phyloP scores from a whole-genome alignment of 2,888 invertebrate species.

The Brachypterus glaber region DNA sequence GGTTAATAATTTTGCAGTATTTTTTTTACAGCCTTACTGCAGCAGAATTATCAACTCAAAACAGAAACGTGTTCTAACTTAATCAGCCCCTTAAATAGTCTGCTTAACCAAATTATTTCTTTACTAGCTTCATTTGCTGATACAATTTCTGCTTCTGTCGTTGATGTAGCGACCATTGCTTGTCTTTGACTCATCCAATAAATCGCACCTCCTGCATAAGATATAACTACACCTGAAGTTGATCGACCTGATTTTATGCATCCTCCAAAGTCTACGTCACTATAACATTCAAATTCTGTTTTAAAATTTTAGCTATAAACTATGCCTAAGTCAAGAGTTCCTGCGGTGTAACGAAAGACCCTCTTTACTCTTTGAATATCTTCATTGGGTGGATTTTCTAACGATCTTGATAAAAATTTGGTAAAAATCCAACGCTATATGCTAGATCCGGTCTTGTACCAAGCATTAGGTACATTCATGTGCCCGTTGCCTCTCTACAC shows the following conservation, averaged over 20 bases:
- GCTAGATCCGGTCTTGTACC: slow-evolving; percentile 16
- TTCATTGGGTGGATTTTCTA: slow-evolving; percentile 22
- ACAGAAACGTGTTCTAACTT: slow-evolving; percentile 20
- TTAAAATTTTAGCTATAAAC: slow-evolving; percentile 13
- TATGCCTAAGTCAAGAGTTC: slow-evolving; percentile 23
- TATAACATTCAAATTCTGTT: slow-evolving; percentile 20
- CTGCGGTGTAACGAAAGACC: slow-evolving; percentile 28
- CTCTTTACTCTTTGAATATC: slow-evolving; percentile 26
- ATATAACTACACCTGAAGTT: slow-evolving; percentile 19
- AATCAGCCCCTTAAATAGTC: slow-evolving; percentile 24
- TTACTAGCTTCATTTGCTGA: slow-evolving; percentile 28
- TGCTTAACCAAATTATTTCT: slow-evolving; percentile 28
- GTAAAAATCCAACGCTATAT: slow-evolving; percentile 24
- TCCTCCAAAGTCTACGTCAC: slow-evolving; percentile 33
- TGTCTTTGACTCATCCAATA: slow-evolving; percentile 23
- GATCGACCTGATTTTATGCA: slow-evolving; percentile 19
- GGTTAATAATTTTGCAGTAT: too few relatives aligned
- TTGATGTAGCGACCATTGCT: slow-evolving; percentile 14
- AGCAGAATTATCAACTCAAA: slow-evolving; percentile 27
- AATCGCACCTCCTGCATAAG: slow-evolving; percentile 23
- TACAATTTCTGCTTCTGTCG: slow-evolving; percentile 21
- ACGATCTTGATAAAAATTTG: slow-evolving; percentile 20
- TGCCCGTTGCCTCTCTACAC: slow-evolving; percentile 10
- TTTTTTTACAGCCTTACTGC: slow-evolving; percentile 26
- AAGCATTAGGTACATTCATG: slow-evolving; percentile 10